Evolutionary conservation across 2,888 invertebrate species (phyloP), one percentile per base, ranked within the genome.

Genomic region (Kryphioiulus occultus): DNA sequence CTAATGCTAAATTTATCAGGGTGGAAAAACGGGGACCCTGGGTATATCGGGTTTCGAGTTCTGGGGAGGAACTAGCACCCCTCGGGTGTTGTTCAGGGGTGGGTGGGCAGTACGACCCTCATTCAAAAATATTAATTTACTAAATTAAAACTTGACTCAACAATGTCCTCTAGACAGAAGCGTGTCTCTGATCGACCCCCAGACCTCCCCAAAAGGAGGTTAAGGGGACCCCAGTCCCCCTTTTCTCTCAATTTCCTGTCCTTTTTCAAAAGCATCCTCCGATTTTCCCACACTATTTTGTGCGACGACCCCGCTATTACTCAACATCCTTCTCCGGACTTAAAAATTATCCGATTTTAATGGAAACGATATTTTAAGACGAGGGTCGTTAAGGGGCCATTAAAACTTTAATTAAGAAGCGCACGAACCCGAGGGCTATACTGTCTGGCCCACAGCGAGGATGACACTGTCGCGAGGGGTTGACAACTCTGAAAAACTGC

Each of bases 91-190:
- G 42, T 47, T 59, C 22, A 59, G 59, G 59, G 59, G 59, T n/a
- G n/a, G 59, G n/a, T 5, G 39, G 39, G 3, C 5, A 9, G n/a
- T 15, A 1, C 22, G 59, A n/a, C n/a, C 2, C 59, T 59, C 59
- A 59, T 59, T 59, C 59, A 59, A 59, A 59, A 59, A 19, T 59
- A 59, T 59, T 59, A 59, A 59, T 59, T 22, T 59, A 59, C n/a
- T 59, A 59, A 59, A 59, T 59, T 59, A 59, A 59, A 59, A 59
- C 59, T 59, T 59, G 59, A n/a, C 59, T 59, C 59, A 59, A 59
- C 59, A 59, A 59, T 59, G 59, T 59, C 59, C 59, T 59, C 59
- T 59, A 59, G 59, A 59, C 59, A 59, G 59, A 59, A 59, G 59
- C 59, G 59, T 59, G 59, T 47, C 47, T 59, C 59, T 59, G 12